A percentile compares a stretch with the other conserved stretches of the same genome.
Conservation (phyloP, 1,140 invertebrate species). For the Orussus abietinus region DNA sequence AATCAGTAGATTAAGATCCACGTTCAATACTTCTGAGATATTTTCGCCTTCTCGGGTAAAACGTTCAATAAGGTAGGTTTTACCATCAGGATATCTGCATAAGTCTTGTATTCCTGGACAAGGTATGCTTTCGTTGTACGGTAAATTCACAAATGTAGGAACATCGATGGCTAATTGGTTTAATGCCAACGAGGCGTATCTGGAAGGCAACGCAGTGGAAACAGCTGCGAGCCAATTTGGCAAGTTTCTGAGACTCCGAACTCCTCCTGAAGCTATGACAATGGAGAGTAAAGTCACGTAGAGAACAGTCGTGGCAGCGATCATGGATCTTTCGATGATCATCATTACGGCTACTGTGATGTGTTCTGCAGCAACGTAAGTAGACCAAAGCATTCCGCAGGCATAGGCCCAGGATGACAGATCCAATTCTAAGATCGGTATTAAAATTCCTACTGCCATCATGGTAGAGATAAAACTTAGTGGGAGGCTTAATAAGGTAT, state of each 20-base stretch:
- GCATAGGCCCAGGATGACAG: constrained; percentile 40
- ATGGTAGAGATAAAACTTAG: constrained; percentile 65
- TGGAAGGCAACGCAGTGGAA: constrained; percentile 43
- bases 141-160: constrained; percentile 41
- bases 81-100: constrained; percentile 70
- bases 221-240: constrained; percentile 39
- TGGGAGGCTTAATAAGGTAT: constrained; percentile 74
- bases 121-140: constrained; percentile 53
- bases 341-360: constrained; percentile 77
- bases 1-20: constrained; percentile 75
- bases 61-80: constrained; percentile 68
- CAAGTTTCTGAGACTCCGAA: constrained; percentile 64
- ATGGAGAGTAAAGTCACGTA: constrained; percentile 73
- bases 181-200: constrained; percentile 40
- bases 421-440: constrained; percentile 42
- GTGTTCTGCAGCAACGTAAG: constrained; percentile 79
- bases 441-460: constrained; percentile 43
- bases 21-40: constrained; percentile 62
- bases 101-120: constrained; percentile 54
- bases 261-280: constrained; percentile 68
- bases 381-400: constrained; percentile 66
- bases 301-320: constrained; percentile 70
- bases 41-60: constrained; percentile 66
- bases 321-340: constrained; percentile 73
- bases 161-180: constrained; percentile 42